A percentile compares a stretch with the other conserved stretches of the same genome.
phyloP scores from a whole-genome alignment of 2,113 vertebrate genomes.

The Cyanistes caeruleus region DNA sequence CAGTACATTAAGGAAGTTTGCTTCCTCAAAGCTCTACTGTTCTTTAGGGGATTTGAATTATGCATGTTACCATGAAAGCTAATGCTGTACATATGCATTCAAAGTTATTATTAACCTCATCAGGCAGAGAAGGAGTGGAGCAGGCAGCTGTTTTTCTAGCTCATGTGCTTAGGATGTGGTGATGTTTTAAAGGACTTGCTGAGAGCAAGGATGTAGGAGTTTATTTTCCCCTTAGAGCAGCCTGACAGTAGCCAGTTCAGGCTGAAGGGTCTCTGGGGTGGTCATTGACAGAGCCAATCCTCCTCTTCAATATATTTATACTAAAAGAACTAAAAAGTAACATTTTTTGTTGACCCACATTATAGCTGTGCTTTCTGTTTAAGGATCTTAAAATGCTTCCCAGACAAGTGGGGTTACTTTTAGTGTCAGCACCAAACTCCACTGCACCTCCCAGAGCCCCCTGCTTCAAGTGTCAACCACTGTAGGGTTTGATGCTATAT shows the following conservation, averaged over 20 bases:
- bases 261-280: not conserved
- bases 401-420: fast-evolving
- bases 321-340: not conserved
- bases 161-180: conserved; percentile 17
- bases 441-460: not conserved
- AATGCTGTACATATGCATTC: conserved; percentile 76
- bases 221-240: not conserved
- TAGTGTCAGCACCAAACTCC: not conserved
- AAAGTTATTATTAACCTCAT: conserved; percentile 81
- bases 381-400: not conserved
- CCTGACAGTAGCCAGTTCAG: not conserved
- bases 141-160: conserved; percentile 72
- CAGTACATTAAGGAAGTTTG: conserved; percentile 76
- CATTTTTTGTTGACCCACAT: not conserved
- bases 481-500: fast-evolving
- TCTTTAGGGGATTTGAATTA: conserved; percentile 77
- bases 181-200: conserved; percentile 45
- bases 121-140: conserved; percentile 58
- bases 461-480: not conserved
- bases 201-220: conserved; percentile 11
- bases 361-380: not conserved
- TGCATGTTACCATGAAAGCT: conserved; percentile 77
- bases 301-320: not conserved
- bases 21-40: conserved; percentile 76
- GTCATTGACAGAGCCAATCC: not conserved